Base-by-base conservation (phyloP, 2,113 vertebrate genomes). In the Pelecanoides urinatrix region DNA sequence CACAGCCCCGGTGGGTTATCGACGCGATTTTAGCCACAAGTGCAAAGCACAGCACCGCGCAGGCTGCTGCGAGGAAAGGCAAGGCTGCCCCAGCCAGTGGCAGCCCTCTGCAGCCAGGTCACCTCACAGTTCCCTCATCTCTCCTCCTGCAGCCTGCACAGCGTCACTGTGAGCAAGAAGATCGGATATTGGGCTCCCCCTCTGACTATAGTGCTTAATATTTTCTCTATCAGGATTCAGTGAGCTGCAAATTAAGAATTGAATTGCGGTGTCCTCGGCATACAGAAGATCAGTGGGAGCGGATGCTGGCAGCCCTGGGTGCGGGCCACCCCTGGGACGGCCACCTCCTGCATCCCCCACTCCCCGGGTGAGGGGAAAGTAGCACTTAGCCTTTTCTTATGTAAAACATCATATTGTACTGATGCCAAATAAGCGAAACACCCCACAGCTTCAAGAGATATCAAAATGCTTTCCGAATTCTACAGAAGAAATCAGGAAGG, bases 211-310 rank as follows among this genome's bases (percentile, higher is more conserved):
- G 17, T 32, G 23, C 17, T 65, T 66, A 32, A 23, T 36, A 18
- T 45, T 45, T 82, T 70, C 36, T 58, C 26, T 42, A 12, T 23
- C 50, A 14, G 44, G 40, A 65, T 65, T 52, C 38, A 36, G 5
- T 26, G 45, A 65, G 17, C 67, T 52, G 34, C 38, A 52, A 71
- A n/a, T 38, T 20, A 53, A 49, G 36, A 49, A 25, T 1, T 45
- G 36, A 52, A n/a, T 7, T 10, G 18, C 0, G 0, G 34, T 13
- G 34, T 71, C 58, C 42, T 58, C 2, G 0, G 20, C 27, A 6
- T 14, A 30, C 20, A 52, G 49, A 71, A 42, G 23, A 9, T 40
- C 3, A n/a, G 25, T 47, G 45, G 38, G 44, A n/a, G 40, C 0
- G 0, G 55, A 23, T n/a, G 27, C 36, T 66, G 42, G 40, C 55